Conservation (phyloP, 2,888 invertebrate genomes). For the Salticus scenicus region DNA sequence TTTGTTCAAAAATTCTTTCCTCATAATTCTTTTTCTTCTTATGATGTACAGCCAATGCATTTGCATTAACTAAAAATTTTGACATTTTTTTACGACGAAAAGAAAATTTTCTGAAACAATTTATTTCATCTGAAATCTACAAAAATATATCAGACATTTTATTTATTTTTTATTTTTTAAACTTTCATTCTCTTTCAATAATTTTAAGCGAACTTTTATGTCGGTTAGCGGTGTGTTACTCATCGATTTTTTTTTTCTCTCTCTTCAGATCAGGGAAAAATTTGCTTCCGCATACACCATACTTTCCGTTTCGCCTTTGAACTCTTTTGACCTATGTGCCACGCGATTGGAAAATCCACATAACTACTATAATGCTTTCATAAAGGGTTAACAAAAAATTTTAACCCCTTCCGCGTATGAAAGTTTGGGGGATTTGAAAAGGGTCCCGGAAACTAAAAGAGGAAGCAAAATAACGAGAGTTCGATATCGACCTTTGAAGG, state of each 20-base stretch:
- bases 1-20: no score
- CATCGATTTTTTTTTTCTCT: background rate
- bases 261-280: background rate
- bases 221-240: background rate
- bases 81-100: no score
- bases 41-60: no score
- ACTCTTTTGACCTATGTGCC: background rate
- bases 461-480: background rate
- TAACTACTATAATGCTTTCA: background rate
- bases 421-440: background rate
- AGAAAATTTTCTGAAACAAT: no score
- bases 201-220: background rate
- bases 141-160: no score
- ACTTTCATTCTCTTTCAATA: no score
- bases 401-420: conserved; percentile 1
- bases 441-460: background rate
- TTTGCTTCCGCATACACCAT: background rate
- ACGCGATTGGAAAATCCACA: background rate
- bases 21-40: no score
- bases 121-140: no score
- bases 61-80: no score
- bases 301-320: conserved; percentile 6
- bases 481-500: conserved; percentile 11
- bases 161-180: no score
- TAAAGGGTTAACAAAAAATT: conserved; percentile 10